Evolutionary conservation across 2,888 invertebrate species (phyloP), one percentile per base, ranked within the genome.

Genomic region (Gnatocerus cornutus): DNA sequence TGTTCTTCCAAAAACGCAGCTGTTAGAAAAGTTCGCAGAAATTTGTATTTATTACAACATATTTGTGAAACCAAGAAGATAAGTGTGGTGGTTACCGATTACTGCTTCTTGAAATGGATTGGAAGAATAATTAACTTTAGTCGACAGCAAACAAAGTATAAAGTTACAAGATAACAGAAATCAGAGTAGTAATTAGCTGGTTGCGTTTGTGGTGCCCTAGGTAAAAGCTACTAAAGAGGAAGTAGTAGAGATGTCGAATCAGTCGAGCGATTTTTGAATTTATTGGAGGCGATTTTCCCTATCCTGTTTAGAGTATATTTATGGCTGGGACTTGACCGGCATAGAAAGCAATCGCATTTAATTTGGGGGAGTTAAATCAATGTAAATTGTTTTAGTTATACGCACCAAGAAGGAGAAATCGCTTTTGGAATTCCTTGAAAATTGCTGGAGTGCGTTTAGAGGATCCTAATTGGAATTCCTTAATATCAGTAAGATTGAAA

Each of bases 271-370:
- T 41, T 56, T 56, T 56, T 56, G 56, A 56, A 41, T 56, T 56
- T 56, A 41, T 56, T 30, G 37, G 16, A 14, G 3, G 12, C 37
- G 55, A 7, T 43, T 10, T 46, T 59, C 59, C 59, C 50, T 30
- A 43, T 21, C 52, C 53, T 62, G 53, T 68, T 71, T 73, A 72
- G 70, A 70, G 71, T 59, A 75, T 77, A 80, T 80, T 80, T 80
- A 80, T 79, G 73, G 77, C 76, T 59, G 71, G 71, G 73, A 79
- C 78, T 80, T 79, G 78, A 79, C 78, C 79, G 75, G 80, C 76
- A 78, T 79, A 71, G 71, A 73, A 76, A 76, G 76, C 74, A 75
- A 78, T 76, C 73, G 74, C 69, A 73, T 78, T 77, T 76, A 78
- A 79, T 78, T 76, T 71, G 58, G 67, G 68, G 68, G 71, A 63